Conservation (phyloP, 1,140 invertebrate species). For the Stegodyphus dumicola region DNA sequence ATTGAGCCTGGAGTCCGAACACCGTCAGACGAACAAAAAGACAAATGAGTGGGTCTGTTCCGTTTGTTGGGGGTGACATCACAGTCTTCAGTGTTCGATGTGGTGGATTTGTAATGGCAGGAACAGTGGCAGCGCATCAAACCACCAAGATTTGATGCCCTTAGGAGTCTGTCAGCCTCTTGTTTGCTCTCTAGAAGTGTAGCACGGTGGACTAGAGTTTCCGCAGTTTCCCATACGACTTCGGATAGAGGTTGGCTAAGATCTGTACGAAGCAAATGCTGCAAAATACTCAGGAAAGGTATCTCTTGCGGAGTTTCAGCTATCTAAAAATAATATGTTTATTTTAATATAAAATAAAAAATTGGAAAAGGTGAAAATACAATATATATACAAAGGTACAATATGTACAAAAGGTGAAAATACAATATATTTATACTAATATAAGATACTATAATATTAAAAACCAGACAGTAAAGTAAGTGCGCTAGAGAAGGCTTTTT, state of each 20-base stretch:
- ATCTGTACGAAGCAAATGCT: constrained; percentile 90
- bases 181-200: constrained; percentile 88
- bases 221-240: constrained; percentile 88
- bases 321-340: constrained; percentile 73
- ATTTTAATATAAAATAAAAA: too few species aligned
- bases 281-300: constrained; percentile 90
- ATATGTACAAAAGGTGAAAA: too few species aligned
- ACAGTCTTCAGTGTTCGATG: constrained; percentile 4
- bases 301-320: constrained; percentile 93
- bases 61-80: constrained; percentile 11
- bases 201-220: constrained; percentile 90
- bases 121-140: constrained; percentile 44
- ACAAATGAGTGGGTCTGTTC: constrained; percentile 16
- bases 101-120: constrained; percentile 32
- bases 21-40: constrained; percentile 38
- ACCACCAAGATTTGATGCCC: constrained; percentile 65
- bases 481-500: too few species aligned
- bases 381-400: too few species aligned
- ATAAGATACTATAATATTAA: too few species aligned
- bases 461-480: too few species aligned
- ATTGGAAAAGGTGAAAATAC: too few species aligned
- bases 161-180: constrained; percentile 82
- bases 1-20: constrained; percentile 32
- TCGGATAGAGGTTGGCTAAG: constrained; percentile 83
- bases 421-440: too few species aligned